Conservation (phyloP, 2,113 vertebrate species). For the Pseudopodoces humilis region DNA sequence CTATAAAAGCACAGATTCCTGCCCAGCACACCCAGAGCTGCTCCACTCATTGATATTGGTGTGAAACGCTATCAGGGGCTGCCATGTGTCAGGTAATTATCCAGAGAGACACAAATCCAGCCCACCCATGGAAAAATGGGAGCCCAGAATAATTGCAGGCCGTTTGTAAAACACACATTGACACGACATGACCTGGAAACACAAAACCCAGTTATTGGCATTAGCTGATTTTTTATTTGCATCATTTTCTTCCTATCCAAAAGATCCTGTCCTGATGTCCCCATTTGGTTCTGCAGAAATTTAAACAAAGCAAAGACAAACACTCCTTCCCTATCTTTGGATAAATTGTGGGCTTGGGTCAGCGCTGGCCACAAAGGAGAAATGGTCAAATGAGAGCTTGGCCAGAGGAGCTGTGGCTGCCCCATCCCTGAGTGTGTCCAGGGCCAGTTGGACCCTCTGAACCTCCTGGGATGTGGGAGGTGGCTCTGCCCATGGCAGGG, state of each 20-base stretch:
- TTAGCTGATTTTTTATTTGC: neutral
- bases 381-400: neutral
- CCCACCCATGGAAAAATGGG: neutral
- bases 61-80: constrained; percentile 1
- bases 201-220: neutral
- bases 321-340: neutral
- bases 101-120: neutral
- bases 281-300: neutral
- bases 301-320: neutral
- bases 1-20: neutral
- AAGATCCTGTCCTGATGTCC: neutral
- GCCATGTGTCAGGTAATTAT: constrained; percentile 26
- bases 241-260: neutral
- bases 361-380: neutral
- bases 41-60: neutral
- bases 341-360: neutral
- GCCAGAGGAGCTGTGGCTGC: neutral
- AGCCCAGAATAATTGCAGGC: neutral
- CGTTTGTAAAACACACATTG: neutral
- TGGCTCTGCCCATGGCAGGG: neutral
- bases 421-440: neutral
- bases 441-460: neutral
- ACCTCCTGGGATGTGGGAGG: neutral
- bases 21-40: neutral
- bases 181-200: neutral